Base-by-base conservation (phyloP, 2,113 vertebrate species). In the Tachuris rubrigastra region DNA sequence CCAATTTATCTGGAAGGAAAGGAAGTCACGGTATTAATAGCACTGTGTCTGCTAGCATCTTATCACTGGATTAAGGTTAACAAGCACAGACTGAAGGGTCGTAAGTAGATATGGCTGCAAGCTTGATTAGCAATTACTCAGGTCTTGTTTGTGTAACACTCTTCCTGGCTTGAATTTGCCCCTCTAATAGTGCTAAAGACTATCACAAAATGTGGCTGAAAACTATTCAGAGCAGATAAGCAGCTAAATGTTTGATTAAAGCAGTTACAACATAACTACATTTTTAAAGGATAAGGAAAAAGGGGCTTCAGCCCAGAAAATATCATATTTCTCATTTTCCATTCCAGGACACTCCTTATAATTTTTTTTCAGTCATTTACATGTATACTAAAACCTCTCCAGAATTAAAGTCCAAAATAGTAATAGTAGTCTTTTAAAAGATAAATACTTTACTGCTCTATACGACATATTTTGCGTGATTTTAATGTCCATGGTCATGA, bases 51-150 rank as follows among this genome's bases (percentile, higher is more conserved):
- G 33, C 39, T 90, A 73, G 60, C 44, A 33, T 55, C 56, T 89
- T 81, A 90, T 79, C 74, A 71, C 53, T 59, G 83, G 95, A 93
- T 97, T 97, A 96, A 91, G 89, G 94, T 96, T 94, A 97, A 93
- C 60, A 81, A 81, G 53, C 21, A 46, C 46, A 67, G 89, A 30
- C 83, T 22, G 82, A 90, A 56, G 89, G 86, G 92, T 77, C 2
- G 0, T 71, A 58, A 67, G 81, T 20, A 90, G 90, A 50, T 88
- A 14, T 0, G 8, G 14, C 47, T 93, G 46, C 80, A 66, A 67
- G 59, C 85, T 90, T 78, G 35, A 87, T 85, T 93, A 95, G 62
- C 68, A 87, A n/a, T 95, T 94, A 93, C 60, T 87, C 91, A 89
- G 47, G 62, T 80, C 60, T 91, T 6, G 1, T 91, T 94, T 91